phyloP scores from a whole-genome alignment of 2,888 invertebrate species.

The Drosophila colorata region DNA sequence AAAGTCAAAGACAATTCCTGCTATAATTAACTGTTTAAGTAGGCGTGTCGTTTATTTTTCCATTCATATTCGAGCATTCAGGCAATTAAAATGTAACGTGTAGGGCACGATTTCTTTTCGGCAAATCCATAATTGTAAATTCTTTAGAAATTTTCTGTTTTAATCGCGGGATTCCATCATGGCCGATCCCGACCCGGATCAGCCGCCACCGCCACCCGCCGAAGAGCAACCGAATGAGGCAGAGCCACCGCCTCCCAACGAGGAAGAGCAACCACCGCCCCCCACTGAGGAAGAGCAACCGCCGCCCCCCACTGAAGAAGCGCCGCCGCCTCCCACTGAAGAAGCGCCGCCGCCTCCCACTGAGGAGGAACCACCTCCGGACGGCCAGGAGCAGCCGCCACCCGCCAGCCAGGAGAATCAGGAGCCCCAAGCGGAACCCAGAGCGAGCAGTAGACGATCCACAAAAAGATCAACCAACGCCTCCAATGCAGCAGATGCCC shows the following conservation, averaged over 20 bases:
- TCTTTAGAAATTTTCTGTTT: background rate
- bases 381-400: background rate
- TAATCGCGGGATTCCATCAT: constrained; percentile 11
- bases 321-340: background rate
- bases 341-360: background rate
- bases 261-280: background rate
- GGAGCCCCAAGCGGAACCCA: background rate
- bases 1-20: constrained; percentile 28
- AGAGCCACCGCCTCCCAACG: background rate
- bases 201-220: too few species aligned
- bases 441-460: background rate
- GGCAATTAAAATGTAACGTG: background rate
- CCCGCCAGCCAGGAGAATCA: background rate
- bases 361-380: background rate
- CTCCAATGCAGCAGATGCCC: background rate
- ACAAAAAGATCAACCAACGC: background rate
- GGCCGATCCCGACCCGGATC: constrained; percentile 9
- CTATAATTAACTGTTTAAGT: constrained; percentile 14
- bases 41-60: constrained; percentile 19
- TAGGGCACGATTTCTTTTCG: constrained; percentile 4
- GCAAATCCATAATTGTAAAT: background rate
- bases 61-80: background rate
- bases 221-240: background rate
- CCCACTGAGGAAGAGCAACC: background rate
- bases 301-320: background rate